Conservation (phyloP, 2,797 vertebrate species). For the Neomorphus geoffroyi region DNA sequence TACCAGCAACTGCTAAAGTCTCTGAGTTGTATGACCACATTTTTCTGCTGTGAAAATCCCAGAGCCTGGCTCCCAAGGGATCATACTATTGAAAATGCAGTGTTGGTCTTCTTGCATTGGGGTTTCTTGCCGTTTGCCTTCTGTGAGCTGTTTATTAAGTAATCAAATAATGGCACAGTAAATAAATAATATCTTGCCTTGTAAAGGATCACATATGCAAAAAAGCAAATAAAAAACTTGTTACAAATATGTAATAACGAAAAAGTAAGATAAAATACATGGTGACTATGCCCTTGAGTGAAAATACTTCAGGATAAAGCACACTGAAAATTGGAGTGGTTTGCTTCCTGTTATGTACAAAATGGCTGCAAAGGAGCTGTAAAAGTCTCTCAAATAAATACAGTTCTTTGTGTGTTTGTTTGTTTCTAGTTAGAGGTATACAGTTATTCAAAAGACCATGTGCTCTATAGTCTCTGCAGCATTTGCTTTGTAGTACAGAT, state of each 20-base stretch:
- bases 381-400: constrained; percentile 40
- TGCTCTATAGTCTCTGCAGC: constrained; percentile 37
- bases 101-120: background rate
- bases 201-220: background rate
- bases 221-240: background rate
- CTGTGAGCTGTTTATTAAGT: constrained; percentile 33
- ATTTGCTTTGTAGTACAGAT: constrained; percentile 66
- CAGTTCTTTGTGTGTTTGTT: constrained; percentile 55
- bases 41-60: constrained; percentile 49
- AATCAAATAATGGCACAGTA: constrained; percentile 13
- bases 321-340: background rate
- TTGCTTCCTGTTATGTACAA: constrained; percentile 43
- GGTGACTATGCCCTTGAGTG: background rate
- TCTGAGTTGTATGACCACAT: constrained; percentile 37
- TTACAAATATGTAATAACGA: background rate
- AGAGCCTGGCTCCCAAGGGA: constrained; percentile 27
- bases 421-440: constrained; percentile 60
- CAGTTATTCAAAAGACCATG: constrained; percentile 55
- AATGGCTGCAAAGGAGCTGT: constrained; percentile 51
- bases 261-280: background rate
- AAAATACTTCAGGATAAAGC: background rate
- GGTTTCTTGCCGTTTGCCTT: constrained; percentile 41
- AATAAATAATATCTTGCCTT: constrained; percentile 33
- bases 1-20: background rate
- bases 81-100: constrained; percentile 44